Conservation (phyloP, 2,797 vertebrate genomes). For the Hafferia zeledoni region DNA sequence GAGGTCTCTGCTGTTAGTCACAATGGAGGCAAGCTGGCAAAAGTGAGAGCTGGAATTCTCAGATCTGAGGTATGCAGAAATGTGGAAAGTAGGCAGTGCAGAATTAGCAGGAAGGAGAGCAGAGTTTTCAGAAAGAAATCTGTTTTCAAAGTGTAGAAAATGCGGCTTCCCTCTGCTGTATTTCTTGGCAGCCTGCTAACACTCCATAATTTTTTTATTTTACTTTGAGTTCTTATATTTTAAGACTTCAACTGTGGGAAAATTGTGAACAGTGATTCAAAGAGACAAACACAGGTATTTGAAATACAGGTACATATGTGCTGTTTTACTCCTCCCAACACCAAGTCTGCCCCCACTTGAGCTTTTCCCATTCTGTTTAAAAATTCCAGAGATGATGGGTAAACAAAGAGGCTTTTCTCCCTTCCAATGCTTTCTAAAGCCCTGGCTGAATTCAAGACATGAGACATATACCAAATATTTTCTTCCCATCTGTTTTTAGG, state of each 20-base stretch:
- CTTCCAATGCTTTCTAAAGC: slow-evolving; percentile 16
- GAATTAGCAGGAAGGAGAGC: background rate
- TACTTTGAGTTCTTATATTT: slow-evolving; percentile 14
- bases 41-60: slow-evolving; percentile 42
- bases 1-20: slow-evolving; percentile 38
- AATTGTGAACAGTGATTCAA: slow-evolving; percentile 2
- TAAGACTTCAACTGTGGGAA: slow-evolving; percentile 58
- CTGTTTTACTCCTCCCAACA: background rate
- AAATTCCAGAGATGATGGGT: background rate
- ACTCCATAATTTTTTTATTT: background rate
- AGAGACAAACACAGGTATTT: background rate
- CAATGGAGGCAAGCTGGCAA: background rate
- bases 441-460: background rate
- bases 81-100: background rate
- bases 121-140: background rate
- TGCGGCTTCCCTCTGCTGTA: background rate
- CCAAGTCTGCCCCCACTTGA: background rate
- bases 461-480: background rate
- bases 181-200: slow-evolving; percentile 19
- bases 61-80: slow-evolving; percentile 36
- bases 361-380: background rate
- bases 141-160: slow-evolving; percentile 15
- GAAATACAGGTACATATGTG: background rate
- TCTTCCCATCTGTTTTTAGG: background rate
- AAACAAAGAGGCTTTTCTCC: background rate